These are phyloP conservation scores for Pionites leucogaster DNA, from an alignment of 2,113 vertebrate genomes.

Conservation along the genomic window DNA sequence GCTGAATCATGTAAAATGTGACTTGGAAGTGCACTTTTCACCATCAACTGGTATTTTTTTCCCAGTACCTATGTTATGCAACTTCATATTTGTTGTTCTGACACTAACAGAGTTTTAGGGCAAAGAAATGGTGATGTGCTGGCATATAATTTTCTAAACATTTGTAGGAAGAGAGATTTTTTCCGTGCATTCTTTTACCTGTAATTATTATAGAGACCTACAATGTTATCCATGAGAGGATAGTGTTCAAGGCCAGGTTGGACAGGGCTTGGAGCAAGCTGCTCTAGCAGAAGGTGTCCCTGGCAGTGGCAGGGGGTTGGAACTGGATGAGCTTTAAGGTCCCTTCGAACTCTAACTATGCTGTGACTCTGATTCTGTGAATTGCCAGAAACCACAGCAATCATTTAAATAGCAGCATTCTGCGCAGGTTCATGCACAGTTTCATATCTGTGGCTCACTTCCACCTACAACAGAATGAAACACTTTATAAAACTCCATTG, in stretches of 20 bases:
- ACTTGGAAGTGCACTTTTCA: neutral
- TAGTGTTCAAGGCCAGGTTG: neutral
- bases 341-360: neutral
- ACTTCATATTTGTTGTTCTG: neutral
- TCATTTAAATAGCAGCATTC: neutral
- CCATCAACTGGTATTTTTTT: neutral
- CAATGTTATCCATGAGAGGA: neutral
- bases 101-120: neutral
- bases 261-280: neutral
- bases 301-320: neutral
- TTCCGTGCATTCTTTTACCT: neutral
- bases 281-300: neutral
- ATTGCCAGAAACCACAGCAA: accelerated
- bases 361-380: neutral
- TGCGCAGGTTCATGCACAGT: neutral
- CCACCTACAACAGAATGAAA: neutral
- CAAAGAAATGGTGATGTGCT: neutral
- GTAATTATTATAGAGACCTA: neutral
- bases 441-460: neutral
- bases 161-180: neutral
- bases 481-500: neutral
- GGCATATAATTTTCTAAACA: neutral
- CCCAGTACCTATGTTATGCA: accelerated
- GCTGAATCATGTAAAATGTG: neutral
- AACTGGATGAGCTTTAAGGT: neutral